phyloP scores from a whole-genome alignment of 1,140 invertebrate genomes.

The Colletes latitarsis region DNA sequence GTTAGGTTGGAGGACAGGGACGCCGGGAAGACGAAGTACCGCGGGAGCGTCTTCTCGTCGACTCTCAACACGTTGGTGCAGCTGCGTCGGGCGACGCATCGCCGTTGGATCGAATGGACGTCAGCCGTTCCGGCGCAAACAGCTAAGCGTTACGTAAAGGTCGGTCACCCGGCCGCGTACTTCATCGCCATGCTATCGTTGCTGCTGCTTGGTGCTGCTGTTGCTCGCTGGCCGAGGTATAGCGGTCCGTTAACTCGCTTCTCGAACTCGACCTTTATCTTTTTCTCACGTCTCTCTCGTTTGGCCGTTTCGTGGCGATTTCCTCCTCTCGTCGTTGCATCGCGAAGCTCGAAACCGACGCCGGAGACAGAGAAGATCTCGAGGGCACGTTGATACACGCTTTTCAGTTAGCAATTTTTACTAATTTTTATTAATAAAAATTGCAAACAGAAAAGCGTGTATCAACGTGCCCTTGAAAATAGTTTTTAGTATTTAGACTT shows the following conservation, averaged over 20 bases:
- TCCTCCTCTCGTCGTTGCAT: neutral
- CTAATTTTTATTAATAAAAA: too few relatives aligned
- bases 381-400: too few relatives aligned
- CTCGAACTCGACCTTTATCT: constrained; percentile 38
- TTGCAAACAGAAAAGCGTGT: too few relatives aligned
- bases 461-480: too few relatives aligned
- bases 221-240: constrained; percentile 46
- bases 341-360: neutral
- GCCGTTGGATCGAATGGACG: constrained; percentile 71
- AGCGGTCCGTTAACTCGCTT: constrained; percentile 31
- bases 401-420: too few relatives aligned
- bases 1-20: neutral
- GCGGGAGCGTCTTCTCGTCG: constrained; percentile 5
- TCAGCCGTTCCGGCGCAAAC: constrained; percentile 71
- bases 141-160: constrained; percentile 80
- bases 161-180: constrained; percentile 79
- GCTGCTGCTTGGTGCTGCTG: constrained; percentile 32
- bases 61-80: constrained; percentile 39
- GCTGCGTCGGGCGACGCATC: constrained; percentile 58
- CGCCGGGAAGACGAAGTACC: constrained; percentile 1
- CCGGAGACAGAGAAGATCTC: too few relatives aligned
- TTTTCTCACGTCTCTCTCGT: constrained; percentile 26
- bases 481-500: too few relatives aligned
- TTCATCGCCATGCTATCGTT: constrained; percentile 48
- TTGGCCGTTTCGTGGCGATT: neutral